A percentile compares a stretch with the other conserved stretches of the same genome.
Conservation (phyloP, 2,797 vertebrate species). For the Hapalemur alaotrensis region DNA sequence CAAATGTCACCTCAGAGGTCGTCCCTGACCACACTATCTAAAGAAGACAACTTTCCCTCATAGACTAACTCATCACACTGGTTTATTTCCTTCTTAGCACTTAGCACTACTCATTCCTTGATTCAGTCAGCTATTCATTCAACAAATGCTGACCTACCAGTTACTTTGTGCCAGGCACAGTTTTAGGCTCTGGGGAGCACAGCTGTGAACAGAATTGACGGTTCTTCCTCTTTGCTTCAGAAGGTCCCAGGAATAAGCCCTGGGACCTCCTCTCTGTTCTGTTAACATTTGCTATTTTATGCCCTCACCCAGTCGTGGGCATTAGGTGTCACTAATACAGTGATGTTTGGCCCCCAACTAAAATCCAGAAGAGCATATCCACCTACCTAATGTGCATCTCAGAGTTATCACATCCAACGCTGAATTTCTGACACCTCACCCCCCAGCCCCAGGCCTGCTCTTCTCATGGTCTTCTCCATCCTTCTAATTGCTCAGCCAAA, state of each 20-base stretch:
- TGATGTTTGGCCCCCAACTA: neutral
- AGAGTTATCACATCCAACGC: no score
- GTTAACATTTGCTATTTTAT: neutral
- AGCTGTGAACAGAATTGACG: neutral
- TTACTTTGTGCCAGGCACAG: neutral
- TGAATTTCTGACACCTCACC: neutral
- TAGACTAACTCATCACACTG: neutral
- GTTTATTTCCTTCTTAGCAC: neutral
- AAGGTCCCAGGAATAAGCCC: neutral
- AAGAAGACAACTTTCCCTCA: neutral
- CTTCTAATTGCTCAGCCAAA: neutral
- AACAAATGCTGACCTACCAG: neutral
- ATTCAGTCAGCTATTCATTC: neutral
- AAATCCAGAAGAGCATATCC: neutral
- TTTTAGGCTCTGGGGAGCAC: neutral
- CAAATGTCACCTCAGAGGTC: neutral
- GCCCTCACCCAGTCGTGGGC: neutral
- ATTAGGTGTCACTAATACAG: neutral
- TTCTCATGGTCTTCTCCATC: neutral
- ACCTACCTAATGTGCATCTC: neutral
- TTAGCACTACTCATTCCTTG: neutral
- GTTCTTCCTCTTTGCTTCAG: neutral
- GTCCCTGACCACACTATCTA: neutral
- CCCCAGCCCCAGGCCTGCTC: neutral
- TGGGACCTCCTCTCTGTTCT: neutral